Conservation (phyloP, 2,888 invertebrate genomes). For the Sinotaia quadrata region DNA sequence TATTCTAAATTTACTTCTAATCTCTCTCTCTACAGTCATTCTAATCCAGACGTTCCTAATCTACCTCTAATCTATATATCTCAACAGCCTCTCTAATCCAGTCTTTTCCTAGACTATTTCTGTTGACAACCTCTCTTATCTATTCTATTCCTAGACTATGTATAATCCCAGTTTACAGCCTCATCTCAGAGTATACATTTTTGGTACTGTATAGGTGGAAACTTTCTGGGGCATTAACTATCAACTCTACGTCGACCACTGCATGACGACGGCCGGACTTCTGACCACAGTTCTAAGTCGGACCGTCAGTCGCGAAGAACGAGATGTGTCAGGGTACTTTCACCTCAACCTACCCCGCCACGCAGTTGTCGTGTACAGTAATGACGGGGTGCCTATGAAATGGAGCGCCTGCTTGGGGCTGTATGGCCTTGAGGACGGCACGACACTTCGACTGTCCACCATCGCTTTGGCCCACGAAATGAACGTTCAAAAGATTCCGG, state of each 20-base stretch:
- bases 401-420: constrained; percentile 56
- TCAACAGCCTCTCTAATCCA: too few species aligned
- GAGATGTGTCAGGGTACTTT: constrained; percentile 49
- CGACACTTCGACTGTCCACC: constrained; percentile 52
- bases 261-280: constrained; percentile 54
- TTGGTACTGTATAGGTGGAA: constrained; percentile 45
- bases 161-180: too few species aligned
- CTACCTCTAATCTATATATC: too few species aligned
- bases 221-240: constrained; percentile 67
- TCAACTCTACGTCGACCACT: constrained; percentile 57
- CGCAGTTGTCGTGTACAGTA: constrained; percentile 50
- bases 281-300: constrained; percentile 52
- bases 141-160: too few species aligned
- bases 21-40: too few species aligned
- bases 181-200: too few species aligned
- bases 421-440: constrained; percentile 48
- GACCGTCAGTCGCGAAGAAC: constrained; percentile 50
- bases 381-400: constrained; percentile 37
- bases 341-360: constrained; percentile 59
- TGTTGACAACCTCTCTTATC: too few species aligned
- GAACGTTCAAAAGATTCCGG: constrained; percentile 47
- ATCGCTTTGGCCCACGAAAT: constrained; percentile 55
- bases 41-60: too few species aligned
- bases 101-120: too few species aligned
- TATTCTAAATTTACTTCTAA: too few species aligned